Base-by-base conservation (phyloP, 2,113 vertebrate genomes). In the Psophia crepitans region DNA sequence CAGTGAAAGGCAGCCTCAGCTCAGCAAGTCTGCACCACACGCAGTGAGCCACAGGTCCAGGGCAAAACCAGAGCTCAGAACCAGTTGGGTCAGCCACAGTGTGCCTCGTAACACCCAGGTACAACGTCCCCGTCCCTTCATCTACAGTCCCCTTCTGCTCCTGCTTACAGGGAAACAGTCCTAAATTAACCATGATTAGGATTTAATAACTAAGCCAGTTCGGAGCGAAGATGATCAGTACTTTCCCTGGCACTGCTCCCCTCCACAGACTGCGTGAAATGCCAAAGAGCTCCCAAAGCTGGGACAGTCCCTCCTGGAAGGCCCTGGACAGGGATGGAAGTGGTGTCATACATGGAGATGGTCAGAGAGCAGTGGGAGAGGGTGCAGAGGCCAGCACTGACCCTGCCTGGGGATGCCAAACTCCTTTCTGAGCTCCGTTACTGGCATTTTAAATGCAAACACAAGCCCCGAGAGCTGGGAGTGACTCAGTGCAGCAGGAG, bases 291-390 rank as follows among this genome's bases (percentile, higher is more conserved):
- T n/a, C 37, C 43, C 54, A 77, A 51, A 84, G 58, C 27, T 0
- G 1, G 75, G 26, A 84, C 16, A 68, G 46, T 5, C 64, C 43
- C 32, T 88, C 37, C 51, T 8, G 9, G 24, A 41, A 88, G 64
- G 44, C 46, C 51, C n/a, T 16, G 61, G 33, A 64, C 6, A 0
- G 1, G 32, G 46, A 27, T 33, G 46, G 60, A 54, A 61, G 51
- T 2, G 15, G 28, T 30, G 53, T 24, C 28, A 5, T 9, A 22
- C 1, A 2, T 2, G 4, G 8, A 58, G 37, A 64, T 16, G 8
- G 32, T 20, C 10, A 46, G 35, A 77, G 39, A 73, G 58, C 53
- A 30, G 60, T 6, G 35, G 41, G 30, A 61, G n/a, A 61, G 41
- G 69, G 54, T 26, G 56, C 27, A 24, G 41, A 28, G 73, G 26